Evolutionary conservation across 2,113 vertebrate species (phyloP), one percentile per base, ranked within the genome.

Genomic region (Recurvirostra avosetta): DNA sequence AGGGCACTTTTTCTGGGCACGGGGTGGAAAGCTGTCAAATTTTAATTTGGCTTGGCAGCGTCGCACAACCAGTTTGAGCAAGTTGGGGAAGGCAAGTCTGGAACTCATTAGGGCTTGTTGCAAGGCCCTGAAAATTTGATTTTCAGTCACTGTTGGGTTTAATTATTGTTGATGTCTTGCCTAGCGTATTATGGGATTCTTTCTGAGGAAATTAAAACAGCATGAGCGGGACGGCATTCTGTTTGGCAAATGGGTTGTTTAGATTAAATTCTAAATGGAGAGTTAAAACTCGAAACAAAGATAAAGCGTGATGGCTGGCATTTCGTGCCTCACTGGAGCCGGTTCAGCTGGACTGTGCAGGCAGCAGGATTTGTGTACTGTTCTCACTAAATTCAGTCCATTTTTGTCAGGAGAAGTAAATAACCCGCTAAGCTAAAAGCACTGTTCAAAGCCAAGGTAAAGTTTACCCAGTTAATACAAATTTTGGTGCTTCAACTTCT

Each of bases 61-160:
- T 52, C 8, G 47, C 23, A 1, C 50, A 61, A n/a, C 81, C 89
- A 58, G 92, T 92, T 62, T 79, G 94, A 92, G 73, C 90, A 85
- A 90, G 95, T 72, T 3, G 1, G 40, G 56, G 50, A 88, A 86
- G 90, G 82, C 52, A 10, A n/a, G 91, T 96, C 97, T 97, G 97
- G 96, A 96, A 97, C 88, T 91, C 92, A 96, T 97, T 97, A 97
- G 68, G 52, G 82, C 93, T 91, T 53, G 85, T 94, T 80, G 75
- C 88, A 27, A 61, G 91, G 93, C 90, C 91, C 56, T 10, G 71
- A 84, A 89, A 79, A 76, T 55, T 41, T 66, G 80, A 66, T 88
- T 94, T 95, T 94, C 92, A 94, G 66, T 95, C 93, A 80, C 93
- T 94, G 95, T 96, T 93, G 95, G 94, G 83, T 95, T 97, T 97